Evolutionary conservation across 2,113 vertebrate genomes (phyloP), one percentile per base, ranked within the genome.

Genomic region (Phoenicopterus ruber): DNA sequence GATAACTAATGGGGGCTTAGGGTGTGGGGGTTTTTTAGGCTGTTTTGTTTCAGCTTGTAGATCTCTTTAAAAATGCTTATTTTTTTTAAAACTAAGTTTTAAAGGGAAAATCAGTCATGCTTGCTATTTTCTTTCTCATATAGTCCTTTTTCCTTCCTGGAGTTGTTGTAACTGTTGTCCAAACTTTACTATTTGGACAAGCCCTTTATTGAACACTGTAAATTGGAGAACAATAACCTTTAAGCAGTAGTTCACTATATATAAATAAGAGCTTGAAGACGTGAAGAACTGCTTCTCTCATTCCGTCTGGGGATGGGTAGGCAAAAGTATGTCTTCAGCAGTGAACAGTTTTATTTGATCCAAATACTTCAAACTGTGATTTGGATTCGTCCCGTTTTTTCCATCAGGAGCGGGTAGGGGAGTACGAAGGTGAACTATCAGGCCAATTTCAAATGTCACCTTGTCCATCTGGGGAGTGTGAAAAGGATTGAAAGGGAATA

Each of bases 1-100:
- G 22, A 9, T 81, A 83, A 59, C 4, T 3, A 72, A 20, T 4
- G 4, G 5, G 13, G 1, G 6, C 26, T 77, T 61, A 32, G 7
- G 11, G 17, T 29, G 16, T 55, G 28, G 7, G 16, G 7, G 4
- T 1, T 0, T 28, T 86, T 32, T 42, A 10, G 11, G 8, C n/a
- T 42, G 26, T 32, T 63, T 58, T 71, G 11, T 79, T 78, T 74
- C 28, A 46, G 38, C 19, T 66, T 57, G 7, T 63, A 31, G 8
- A 66, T 82, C 9, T 62, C 57, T 44, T 90, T 25, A 58, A 29
- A 89, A 73, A 63, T 16, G 21, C 22, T 55, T n/a, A 0, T 13
- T 32, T 69, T 65, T 50, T 66, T 42, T 0, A 7, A 25, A 84
- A 24, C 2, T 26, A 31, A 73, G 0, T 31, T 83, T 42, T 52